Evolutionary conservation across 1,140 invertebrate genomes (phyloP).

Genomic region (Caenorhabditis brenneri): DNA sequence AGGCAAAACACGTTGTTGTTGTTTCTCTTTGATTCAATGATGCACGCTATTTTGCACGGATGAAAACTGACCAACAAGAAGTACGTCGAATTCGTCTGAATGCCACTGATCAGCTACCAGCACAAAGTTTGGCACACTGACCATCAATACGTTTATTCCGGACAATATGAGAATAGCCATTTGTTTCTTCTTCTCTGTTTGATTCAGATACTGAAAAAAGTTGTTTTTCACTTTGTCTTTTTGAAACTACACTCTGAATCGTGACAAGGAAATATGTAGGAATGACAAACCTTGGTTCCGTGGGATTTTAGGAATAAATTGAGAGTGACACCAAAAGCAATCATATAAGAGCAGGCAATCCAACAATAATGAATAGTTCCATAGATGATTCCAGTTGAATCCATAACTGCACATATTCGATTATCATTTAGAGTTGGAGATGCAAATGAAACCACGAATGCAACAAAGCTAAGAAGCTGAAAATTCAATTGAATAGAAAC

Average conservation of each 20-base stretch:
- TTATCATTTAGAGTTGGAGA: not conserved
- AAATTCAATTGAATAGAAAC: not conserved
- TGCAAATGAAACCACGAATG: not conserved
- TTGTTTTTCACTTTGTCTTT: not conserved
- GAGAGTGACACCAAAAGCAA: constrained; percentile 16
- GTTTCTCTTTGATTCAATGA: not conserved
- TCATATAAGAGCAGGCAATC: constrained; percentile 19
- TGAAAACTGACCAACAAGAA: constrained; percentile 18
- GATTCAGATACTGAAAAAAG: constrained; percentile 22
- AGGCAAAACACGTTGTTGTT: not conserved
- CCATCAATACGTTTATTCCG: constrained; percentile 27
- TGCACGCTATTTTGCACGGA: not conserved
- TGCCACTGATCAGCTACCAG: constrained; percentile 12
- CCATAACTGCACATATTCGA: constrained; percentile 39
- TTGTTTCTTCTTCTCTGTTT: constrained; percentile 11
- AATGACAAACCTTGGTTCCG: not conserved
- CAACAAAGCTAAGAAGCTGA: not conserved
- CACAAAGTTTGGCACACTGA: constrained; percentile 21
- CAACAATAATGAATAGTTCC: constrained; percentile 36
- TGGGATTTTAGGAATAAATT: constrained; percentile 8
- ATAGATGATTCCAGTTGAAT: constrained; percentile 42
- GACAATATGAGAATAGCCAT: constrained; percentile 12
- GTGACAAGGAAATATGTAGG: not conserved
- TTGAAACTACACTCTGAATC: not conserved
- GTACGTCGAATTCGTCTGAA: constrained; percentile 14